Percentiles rank a stretch among this genome's conserved stretches.
Conservation (phyloP, 2,797 vertebrate species). For the Semaprochilodus insignis region DNA sequence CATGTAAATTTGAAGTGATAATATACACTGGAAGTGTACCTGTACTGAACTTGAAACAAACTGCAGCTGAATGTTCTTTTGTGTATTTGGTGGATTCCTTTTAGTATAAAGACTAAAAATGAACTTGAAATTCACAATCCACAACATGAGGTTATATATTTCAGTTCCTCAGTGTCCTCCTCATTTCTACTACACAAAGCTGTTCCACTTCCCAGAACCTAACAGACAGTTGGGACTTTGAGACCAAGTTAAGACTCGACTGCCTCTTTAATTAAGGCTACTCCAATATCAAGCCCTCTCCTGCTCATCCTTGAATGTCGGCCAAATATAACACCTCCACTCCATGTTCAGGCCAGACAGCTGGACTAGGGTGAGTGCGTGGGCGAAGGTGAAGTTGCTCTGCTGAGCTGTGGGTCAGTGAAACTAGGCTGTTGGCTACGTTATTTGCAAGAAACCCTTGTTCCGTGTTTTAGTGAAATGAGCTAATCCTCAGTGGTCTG, state of each 20-base stretch:
- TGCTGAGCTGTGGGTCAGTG: constrained; percentile 20
- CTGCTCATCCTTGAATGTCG: constrained; percentile 1
- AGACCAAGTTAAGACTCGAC: background rate
- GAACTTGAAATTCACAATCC: too few species aligned
- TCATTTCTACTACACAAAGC: background rate
- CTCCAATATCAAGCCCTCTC: background rate
- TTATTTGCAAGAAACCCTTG: constrained; percentile 68
- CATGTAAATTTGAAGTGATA: too few species aligned
- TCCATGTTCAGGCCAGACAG: background rate
- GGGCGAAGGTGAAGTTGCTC: constrained; percentile 50
- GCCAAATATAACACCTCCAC: constrained; percentile 4
- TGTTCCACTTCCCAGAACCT: background rate
- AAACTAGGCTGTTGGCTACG: constrained; percentile 42
- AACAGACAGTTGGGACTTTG: constrained; percentile 2
- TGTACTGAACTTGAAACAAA: too few species aligned
- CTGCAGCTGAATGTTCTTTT: too few species aligned
- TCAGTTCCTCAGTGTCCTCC: background rate
- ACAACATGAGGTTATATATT: background rate
- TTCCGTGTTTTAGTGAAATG: constrained; percentile 73
- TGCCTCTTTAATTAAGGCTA: constrained; percentile 6
- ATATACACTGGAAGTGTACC: too few species aligned
- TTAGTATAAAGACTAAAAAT: too few species aligned
- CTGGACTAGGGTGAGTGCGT: constrained; percentile 31
- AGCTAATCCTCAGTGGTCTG: constrained; percentile 68
- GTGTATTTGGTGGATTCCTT: too few species aligned